Base-by-base conservation (phyloP, 2,888 invertebrate species). In the Desoria tigrina region DNA sequence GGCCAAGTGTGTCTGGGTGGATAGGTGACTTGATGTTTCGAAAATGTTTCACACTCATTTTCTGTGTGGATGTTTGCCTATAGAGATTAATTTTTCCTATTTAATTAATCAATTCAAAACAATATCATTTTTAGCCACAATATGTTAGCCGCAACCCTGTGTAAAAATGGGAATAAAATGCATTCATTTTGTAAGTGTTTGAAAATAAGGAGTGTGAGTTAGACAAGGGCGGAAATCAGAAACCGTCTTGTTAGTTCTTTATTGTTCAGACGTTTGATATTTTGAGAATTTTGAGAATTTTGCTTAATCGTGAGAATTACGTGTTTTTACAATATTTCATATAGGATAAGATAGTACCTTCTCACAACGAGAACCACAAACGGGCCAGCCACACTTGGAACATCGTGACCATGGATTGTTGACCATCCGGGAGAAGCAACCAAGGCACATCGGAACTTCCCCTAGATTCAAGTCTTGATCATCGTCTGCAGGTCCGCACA, bases 1-100 rank as follows among this genome's bases (percentile, higher is more conserved):
- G 68, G 70, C 68, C 68, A 73, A 32, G 66, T 66, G 37, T 68
- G 66, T 55, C 60, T 58, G 14, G 67, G 65, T 54, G 69, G 68
- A 60, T 68, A 73, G 39, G 65, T 49, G 39, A 71, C 63, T 45
- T 62, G 42, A 42, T 68, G 63, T 49, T 63, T 51, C 32, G 37
- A 28, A 63, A 73, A 73, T 51, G 69, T 42, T 49, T 63, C 51
- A 51, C 73, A 73, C 61, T 73, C 73, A 49, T 66, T 65, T 50
- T 61, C 65, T 37, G 66, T 57, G 61, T 73, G 73, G 49, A 56
- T 32, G 26, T 62, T 60, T 56, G 63, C 61, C 69, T 72, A 59
- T 16, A 26, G 26, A 18, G 7, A 32, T 14, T 14, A 54, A 54
- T 37, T 32, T 39, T 23, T 54, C 9, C 28, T n/a, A n/a, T n/a